Evolutionary conservation across 2,888 invertebrate species (phyloP).

Genomic region (Gymnosoma rotundatum): DNA sequence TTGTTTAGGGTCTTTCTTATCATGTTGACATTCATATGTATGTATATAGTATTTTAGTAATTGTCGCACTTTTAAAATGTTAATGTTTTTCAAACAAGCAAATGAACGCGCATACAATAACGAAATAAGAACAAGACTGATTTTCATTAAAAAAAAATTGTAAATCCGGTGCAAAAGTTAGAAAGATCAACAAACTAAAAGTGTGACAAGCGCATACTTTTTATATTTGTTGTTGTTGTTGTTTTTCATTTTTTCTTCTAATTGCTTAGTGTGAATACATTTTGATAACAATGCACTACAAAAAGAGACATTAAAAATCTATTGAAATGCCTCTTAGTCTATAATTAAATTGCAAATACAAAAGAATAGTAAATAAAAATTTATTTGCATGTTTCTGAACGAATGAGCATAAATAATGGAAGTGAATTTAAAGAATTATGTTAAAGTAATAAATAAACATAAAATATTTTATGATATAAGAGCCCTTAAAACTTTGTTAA

Average conservation of each 20-base stretch:
- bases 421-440: background rate
- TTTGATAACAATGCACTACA: constrained; percentile 42
- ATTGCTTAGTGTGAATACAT: constrained; percentile 46
- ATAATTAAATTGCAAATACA: constrained; percentile 31
- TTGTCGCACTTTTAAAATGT: background rate
- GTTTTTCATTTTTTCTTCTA: constrained; percentile 1
- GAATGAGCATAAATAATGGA: too few species aligned
- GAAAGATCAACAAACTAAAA: constrained; percentile 61
- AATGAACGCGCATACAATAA: background rate
- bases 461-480: too few species aligned
- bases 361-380: constrained; percentile 13
- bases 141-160: background rate
- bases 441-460: constrained; percentile 2
- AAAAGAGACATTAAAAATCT: constrained; percentile 40
- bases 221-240: background rate
- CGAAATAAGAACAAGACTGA: constrained; percentile 7
- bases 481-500: too few species aligned
- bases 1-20: background rate
- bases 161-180: background rate
- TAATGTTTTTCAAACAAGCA: background rate
- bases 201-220: constrained; percentile 60
- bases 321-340: constrained; percentile 34
- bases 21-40: constrained; percentile 37
- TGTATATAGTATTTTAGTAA: background rate
- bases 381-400: background rate